Conservation (phyloP, 2,797 vertebrate genomes). For the Eupleurogrammus muticus region DNA sequence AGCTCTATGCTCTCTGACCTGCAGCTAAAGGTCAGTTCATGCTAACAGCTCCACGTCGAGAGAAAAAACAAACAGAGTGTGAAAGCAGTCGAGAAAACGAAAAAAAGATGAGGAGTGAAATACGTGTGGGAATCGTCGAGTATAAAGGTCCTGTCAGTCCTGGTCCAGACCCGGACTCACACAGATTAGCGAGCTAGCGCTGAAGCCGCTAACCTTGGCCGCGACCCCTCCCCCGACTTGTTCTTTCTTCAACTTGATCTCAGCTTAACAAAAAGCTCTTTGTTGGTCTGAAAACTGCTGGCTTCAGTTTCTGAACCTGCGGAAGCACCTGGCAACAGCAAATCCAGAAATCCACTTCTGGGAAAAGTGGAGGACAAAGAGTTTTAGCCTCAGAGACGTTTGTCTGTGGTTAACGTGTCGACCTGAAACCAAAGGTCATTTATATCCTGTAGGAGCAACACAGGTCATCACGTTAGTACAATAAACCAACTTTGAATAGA, state of each 20-base stretch:
- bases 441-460: too few species aligned
- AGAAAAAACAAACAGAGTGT: conserved; percentile 9
- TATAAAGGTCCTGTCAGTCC: conserved; percentile 48
- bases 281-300: conserved; percentile 66
- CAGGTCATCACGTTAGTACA: too few species aligned
- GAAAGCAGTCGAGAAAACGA: conserved; percentile 25
- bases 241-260: conserved; percentile 64
- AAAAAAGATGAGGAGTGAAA: conserved; percentile 22
- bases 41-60: conserved; percentile 20
- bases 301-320: conserved; percentile 65
- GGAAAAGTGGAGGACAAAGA: conserved; percentile 31
- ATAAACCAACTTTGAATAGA: too few species aligned
- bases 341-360: conserved; percentile 47
- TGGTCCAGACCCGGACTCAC: conserved; percentile 53
- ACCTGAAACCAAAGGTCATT: conserved; percentile 45
- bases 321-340: conserved; percentile 60
- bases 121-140: conserved; percentile 8
- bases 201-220: conserved; percentile 80
- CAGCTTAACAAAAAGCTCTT: conserved; percentile 70
- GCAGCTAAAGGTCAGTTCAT: too few species aligned
- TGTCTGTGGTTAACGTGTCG: conserved; percentile 33
- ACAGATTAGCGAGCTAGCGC: conserved; percentile 72
- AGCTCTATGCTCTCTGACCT: too few species aligned
- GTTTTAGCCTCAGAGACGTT: conserved; percentile 26
- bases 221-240: conserved; percentile 69